Evolutionary conservation across 2,113 vertebrate species (phyloP), one percentile per base, ranked within the genome.

Genomic region (Telmatochromis brichardi): DNA sequence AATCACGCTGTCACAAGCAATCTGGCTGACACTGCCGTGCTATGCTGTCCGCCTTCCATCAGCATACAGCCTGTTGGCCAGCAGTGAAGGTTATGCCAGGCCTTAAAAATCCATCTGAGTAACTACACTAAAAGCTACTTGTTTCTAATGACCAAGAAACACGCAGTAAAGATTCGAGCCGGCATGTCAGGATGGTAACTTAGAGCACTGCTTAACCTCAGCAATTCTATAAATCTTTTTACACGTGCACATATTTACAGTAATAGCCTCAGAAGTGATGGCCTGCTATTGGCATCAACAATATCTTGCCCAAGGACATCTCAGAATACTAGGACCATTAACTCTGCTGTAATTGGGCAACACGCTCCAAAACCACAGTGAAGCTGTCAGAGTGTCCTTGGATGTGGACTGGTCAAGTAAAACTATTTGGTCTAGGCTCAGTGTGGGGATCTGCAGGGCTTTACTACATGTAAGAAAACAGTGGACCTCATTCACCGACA

Each of bases 1-100:
- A 94, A 94, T 92, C 10, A 19, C 3, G 86, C 91, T 95, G 95
- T 96, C 96, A 95, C 86, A 95, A 94, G 84, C 88, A 63, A 94
- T 96, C 91, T 55, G 26, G 31, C 86, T 91, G 89, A 91, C 84
- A 21, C 58, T 55, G 60, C 58, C 53, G 42, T 73, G 88, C 45
- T 78, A 80, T 28, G 83, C 78, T 82, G 87, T 73, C 71, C 80
- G 76, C 83, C 50, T 60, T 88, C 54, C 42, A 28, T 60, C 55
- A 50, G 26, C 68, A 42, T 8, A 55, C 78, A 81, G 80, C 60
- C n/a, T 78, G 10, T 10, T 23, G 28, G 65, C 33, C 13, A 19
- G 51, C 7, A 47, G 6, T 58, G 35, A 68, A 81, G 42, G 54
- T 60, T 58, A 57, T 26, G 42, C 71, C 23, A 50, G 1, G 42